phyloP scores from a whole-genome alignment of 1,140 invertebrate genomes.

The Ostrea denselamellosa region DNA sequence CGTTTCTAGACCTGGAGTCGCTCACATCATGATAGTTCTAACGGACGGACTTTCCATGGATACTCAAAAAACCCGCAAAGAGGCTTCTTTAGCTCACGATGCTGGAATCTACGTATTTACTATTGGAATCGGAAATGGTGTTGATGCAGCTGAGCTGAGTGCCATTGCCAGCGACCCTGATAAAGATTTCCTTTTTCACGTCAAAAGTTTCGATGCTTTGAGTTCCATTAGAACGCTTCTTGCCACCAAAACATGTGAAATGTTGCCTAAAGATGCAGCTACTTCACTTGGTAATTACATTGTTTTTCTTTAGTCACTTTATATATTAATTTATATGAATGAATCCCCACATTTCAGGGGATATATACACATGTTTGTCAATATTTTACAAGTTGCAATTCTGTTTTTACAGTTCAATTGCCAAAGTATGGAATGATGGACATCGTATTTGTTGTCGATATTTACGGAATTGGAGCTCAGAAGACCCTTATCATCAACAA shows the following conservation, averaged over 20 bases:
- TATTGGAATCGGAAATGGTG: conserved; percentile 65
- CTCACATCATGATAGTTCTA: conserved; percentile 65
- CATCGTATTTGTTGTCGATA: conserved; percentile 68
- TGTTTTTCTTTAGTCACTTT: background rate
- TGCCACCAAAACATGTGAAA: conserved; percentile 65
- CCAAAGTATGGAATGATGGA: conserved; percentile 54
- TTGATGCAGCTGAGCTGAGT: conserved; percentile 62
- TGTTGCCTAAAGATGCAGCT: conserved; percentile 44
- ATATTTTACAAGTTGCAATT: background rate
- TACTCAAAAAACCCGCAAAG: conserved; percentile 53
- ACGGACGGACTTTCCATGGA: conserved; percentile 72
- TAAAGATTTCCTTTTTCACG: conserved; percentile 61
- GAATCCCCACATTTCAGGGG: background rate
- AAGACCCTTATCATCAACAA: conserved; percentile 54
- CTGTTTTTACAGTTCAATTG: background rate
- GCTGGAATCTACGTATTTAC: conserved; percentile 66
- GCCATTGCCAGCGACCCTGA: conserved; percentile 63
- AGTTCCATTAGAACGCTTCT: conserved; percentile 68
- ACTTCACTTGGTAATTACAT: background rate
- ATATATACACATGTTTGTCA: background rate
- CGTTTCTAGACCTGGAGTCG: conserved; percentile 52
- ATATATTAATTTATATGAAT: background rate
- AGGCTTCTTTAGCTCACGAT: conserved; percentile 58
- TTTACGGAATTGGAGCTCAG: conserved; percentile 50
- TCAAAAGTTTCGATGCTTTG: conserved; percentile 65